phyloP scores from a whole-genome alignment of 2,888 invertebrate genomes.

The Trichogramma dendrolimi region DNA sequence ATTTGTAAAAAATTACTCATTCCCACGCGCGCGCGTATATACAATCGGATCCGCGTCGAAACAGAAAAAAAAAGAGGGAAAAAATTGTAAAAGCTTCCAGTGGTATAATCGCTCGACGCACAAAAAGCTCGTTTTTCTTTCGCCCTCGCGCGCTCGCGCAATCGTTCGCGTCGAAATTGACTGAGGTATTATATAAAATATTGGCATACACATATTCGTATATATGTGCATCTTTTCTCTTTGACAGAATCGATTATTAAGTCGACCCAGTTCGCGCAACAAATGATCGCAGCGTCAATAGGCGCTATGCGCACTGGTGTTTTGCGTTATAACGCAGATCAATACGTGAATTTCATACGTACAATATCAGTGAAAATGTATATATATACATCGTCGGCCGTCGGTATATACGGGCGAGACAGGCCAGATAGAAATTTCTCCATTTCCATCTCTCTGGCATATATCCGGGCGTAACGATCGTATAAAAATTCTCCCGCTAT shows the following conservation, averaged over 20 bases:
- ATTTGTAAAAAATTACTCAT: no score
- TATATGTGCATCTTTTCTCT: not conserved
- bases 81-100: no score
- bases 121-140: not conserved
- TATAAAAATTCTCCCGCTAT: not conserved
- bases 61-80: no score
- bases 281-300: slow-evolving; percentile 1
- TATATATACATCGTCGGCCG: not conserved
- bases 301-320: slow-evolving; percentile 13
- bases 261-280: slow-evolving; percentile 11
- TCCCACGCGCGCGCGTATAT: no score
- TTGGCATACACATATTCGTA: not conserved
- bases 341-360: slow-evolving; percentile 16
- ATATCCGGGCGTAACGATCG: not conserved
- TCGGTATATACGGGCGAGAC: not conserved
- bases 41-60: no score
- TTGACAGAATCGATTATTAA: not conserved
- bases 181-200: not conserved
- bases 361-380: not conserved
- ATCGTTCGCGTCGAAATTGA: not conserved
- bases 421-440: slow-evolving; percentile 2
- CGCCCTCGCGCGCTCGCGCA: no score
- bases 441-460: not conserved
- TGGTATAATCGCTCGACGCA: no score
- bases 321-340: slow-evolving; percentile 1